A percentile compares a stretch with the other conserved stretches of the same genome.
Evolutionary conservation across 2,113 vertebrate genomes (phyloP).

Genomic region (Lutjanus erythropterus): DNA sequence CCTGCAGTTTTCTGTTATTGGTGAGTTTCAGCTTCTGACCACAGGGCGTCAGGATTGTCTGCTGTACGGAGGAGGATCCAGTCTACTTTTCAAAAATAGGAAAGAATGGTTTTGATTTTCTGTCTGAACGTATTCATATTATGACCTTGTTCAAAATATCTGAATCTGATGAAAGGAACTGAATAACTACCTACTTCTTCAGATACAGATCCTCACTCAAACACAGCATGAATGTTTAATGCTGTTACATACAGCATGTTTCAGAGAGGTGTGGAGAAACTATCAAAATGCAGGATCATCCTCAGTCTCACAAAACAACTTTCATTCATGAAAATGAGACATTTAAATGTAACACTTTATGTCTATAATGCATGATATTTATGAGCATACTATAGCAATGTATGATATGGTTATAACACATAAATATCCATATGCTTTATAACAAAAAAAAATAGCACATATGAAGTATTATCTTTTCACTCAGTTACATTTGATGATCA

Average conservation of each 20-base stretch:
- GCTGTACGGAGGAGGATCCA: background rate
- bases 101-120: background rate
- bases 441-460: too few species aligned
- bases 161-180: background rate
- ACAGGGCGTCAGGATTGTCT: constrained; percentile 27
- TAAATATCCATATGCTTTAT: too few species aligned
- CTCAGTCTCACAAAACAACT: background rate
- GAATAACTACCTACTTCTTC: background rate
- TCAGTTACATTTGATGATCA: too few species aligned
- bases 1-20: background rate
- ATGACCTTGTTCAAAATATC: background rate
- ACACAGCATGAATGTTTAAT: background rate
- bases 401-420: too few species aligned
- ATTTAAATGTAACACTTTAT: too few species aligned
- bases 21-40: constrained; percentile 5
- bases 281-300: background rate
- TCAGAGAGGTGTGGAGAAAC: background rate
- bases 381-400: too few species aligned
- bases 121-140: background rate
- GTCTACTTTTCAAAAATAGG: too few species aligned
- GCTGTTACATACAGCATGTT: background rate
- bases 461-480: too few species aligned
- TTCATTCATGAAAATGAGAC: background rate
- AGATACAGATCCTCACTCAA: background rate
- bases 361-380: too few species aligned